Base-by-base conservation (phyloP, 2,888 invertebrate genomes). In the Ophioninae sp. region DNA sequence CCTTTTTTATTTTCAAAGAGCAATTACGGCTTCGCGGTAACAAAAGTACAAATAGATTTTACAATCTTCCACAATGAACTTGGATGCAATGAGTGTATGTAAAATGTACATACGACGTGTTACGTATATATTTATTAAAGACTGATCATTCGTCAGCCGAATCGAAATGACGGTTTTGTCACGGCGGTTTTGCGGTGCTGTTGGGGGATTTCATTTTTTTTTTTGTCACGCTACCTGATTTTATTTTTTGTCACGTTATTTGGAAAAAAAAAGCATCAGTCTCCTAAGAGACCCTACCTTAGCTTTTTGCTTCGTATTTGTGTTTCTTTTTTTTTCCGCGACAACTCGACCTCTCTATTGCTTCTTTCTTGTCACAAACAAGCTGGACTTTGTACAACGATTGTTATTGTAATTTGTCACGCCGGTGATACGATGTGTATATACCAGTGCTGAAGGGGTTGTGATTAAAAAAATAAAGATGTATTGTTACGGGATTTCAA, bases 31-130 rank as follows among this genome's bases (percentile, higher is more conserved):
- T 77, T 65, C 61, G 69, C 74, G 71, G 69, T 73, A 61, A 61
- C 59, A 39, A 71, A 64, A 80, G 79, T 83, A 83, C 83, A 80
- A 83, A 80, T 80, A 80, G 30, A 77, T 83, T 80, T 80, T 65
- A 79, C 68, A 68, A 80, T 73, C 67, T 75, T 75, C 73, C 68
- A 77, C 77, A 79, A 68, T 22, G 58, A 59, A 59, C 58, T 64
- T 69, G 23, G 63, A 76, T 69, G 72, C 76, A 73, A 69, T 80
- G 58, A 80, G 63, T 41, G 41, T 79, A 61, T 67, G 39, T 76
- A 30, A 59, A 22, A 58, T 69, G 56, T 79, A 44, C 71, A 79
- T 71, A 37, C 61, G 22, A 51, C 58, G 67, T 71, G 71, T 63
- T 80, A 80, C 51, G 5, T 51, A 56, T 51, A 39, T 78, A 77